phyloP scores from a whole-genome alignment of 1,140 invertebrate genomes.

The Rhyacophila brunnea region DNA sequence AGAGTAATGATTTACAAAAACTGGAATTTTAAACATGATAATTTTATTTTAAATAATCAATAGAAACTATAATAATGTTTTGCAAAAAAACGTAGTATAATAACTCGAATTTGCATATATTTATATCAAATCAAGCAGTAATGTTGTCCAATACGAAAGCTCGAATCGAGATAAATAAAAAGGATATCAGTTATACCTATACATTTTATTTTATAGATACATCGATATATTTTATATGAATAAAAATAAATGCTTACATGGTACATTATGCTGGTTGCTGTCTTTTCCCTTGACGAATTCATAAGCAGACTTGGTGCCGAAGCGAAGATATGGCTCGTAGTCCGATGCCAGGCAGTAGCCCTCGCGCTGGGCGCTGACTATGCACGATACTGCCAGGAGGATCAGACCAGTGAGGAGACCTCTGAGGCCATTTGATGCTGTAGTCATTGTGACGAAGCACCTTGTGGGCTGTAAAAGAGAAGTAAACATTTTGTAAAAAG shows the following conservation, averaged over 20 bases:
- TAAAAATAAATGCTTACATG: slow-evolving; percentile 56
- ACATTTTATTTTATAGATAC: background rate
- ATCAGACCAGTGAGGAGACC: slow-evolving; percentile 31
- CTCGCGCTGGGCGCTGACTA: slow-evolving; percentile 44
- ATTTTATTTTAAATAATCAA: too few species aligned
- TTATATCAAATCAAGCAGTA: too few species aligned
- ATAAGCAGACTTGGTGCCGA: slow-evolving; percentile 65
- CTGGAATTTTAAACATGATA: too few species aligned
- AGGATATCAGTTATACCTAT: background rate
- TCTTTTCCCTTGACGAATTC: slow-evolving; percentile 56
- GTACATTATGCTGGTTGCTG: slow-evolving; percentile 54
- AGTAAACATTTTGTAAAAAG: background rate
- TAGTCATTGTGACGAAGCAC: too few species aligned
- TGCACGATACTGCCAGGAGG: slow-evolving; percentile 10
- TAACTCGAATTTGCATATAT: too few species aligned
- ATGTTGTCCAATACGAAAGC: too few species aligned
- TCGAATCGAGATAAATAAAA: background rate
- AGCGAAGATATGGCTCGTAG: slow-evolving; percentile 59
- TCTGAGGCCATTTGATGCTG: too few species aligned
- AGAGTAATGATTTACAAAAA: too few species aligned
- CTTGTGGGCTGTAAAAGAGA: background rate
- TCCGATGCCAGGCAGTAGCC: slow-evolving; percentile 61
- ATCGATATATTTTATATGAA: background rate
- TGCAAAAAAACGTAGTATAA: too few species aligned
- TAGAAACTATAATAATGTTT: too few species aligned